Percentiles rank a stretch among this genome's conserved stretches.
phyloP scores from a whole-genome alignment of 2,113 vertebrate species.

The Zootoca vivipara region DNA sequence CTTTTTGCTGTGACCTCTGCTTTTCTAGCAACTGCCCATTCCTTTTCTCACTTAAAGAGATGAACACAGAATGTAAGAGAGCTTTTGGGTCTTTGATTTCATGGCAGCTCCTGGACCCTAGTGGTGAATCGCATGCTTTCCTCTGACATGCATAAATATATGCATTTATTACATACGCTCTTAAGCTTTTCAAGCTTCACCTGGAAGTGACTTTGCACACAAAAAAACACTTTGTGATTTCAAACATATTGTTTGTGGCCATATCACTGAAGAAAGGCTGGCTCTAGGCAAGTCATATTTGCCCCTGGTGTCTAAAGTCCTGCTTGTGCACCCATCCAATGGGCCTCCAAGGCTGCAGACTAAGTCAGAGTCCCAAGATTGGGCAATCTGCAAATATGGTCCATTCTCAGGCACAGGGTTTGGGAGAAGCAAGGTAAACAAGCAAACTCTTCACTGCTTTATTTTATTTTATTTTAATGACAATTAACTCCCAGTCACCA shows the following conservation, averaged over 20 bases:
- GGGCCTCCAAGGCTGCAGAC: not conserved
- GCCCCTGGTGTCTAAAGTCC: not conserved
- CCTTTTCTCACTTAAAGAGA: not conserved
- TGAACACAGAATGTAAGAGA: too few relatives aligned
- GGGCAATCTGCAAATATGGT: not conserved
- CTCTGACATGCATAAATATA: not conserved
- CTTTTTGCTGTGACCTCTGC: not conserved
- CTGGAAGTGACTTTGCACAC: not conserved
- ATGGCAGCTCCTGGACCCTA: too few relatives aligned
- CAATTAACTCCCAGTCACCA: slow-evolving; percentile 32
- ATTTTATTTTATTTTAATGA: slow-evolving; percentile 4
- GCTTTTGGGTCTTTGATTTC: not conserved
- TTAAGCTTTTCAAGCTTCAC: not conserved
- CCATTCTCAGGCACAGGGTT: not conserved
- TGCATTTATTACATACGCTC: not conserved
- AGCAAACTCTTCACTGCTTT: not conserved
- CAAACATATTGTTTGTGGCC: not conserved
- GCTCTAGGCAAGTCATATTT: not conserved
- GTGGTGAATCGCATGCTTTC: not conserved
- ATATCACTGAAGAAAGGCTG: not conserved
- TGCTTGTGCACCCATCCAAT: not conserved
- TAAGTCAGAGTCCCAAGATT: not conserved
- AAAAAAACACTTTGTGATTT: too few relatives aligned
- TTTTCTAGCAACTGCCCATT: not conserved
- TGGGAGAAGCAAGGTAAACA: not conserved